Evolutionary conservation across 2,113 vertebrate genomes (phyloP).

Genomic region (Hypanus sabinus): DNA sequence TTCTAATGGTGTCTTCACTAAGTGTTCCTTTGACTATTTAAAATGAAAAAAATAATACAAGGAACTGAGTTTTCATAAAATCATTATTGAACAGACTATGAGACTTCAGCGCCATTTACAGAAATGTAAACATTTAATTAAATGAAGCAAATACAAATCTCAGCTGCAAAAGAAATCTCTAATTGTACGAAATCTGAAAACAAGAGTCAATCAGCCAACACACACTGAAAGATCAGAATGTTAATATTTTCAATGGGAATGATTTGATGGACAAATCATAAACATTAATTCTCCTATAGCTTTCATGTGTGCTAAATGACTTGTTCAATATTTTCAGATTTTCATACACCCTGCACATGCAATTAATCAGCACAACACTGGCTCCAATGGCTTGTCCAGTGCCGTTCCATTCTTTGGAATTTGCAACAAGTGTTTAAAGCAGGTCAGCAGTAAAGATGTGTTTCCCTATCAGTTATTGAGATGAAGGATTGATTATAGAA

Average conservation of each 20-base stretch:
- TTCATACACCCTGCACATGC: neutral
- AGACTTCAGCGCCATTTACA: neutral
- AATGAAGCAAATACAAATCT: neutral
- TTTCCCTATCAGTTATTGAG: neutral
- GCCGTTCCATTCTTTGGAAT: too few relatives aligned
- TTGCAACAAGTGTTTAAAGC: neutral
- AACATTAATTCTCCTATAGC: neutral
- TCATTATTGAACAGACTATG: too few relatives aligned
- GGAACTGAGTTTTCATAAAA: neutral
- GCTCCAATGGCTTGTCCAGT: too few relatives aligned
- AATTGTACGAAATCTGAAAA: neutral
- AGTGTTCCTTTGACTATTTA: slow-evolving; percentile 82
- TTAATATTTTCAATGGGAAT: neutral
- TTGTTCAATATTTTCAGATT: neutral
- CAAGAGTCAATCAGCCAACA: neutral
- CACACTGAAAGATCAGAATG: neutral
- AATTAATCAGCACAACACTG: too few relatives aligned
- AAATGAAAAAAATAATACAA: slow-evolving; percentile 30
- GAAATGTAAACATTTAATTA: too few relatives aligned
- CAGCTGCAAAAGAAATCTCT: neutral
- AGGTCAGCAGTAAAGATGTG: neutral
- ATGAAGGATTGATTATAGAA: neutral
- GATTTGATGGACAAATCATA: neutral
- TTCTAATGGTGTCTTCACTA: slow-evolving; percentile 83
- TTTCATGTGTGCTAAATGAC: neutral